Conservation (phyloP, 1,140 invertebrate species). For the Procambarus clarkii region DNA sequence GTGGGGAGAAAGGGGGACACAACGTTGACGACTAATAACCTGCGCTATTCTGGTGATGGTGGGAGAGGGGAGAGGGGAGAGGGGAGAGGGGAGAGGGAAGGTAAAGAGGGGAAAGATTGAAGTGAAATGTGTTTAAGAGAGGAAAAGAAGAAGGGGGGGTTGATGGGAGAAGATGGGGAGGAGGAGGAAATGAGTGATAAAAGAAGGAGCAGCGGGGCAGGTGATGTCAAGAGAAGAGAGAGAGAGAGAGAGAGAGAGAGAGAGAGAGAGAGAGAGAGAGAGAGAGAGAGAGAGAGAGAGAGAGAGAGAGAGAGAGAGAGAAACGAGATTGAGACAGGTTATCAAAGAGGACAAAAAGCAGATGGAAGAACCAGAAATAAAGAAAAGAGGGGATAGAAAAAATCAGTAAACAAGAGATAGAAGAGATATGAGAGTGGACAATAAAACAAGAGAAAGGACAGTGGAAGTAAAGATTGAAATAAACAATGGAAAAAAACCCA, state of each 20-base stretch:
- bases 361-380: too few species aligned
- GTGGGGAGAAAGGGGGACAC: background rate
- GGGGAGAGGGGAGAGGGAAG: background rate
- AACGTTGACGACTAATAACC: slow-evolving; percentile 19
- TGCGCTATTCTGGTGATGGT: background rate
- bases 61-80: background rate
- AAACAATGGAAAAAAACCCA: too few species aligned
- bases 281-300: background rate
- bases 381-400: too few species aligned
- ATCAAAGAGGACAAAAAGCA: background rate
- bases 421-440: too few species aligned
- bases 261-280: background rate
- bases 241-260: background rate
- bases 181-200: background rate
- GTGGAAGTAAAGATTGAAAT: too few species aligned
- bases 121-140: too few species aligned
- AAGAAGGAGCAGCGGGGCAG: background rate
- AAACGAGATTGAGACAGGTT: background rate
- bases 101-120: background rate
- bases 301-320: background rate
- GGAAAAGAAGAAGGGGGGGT: background rate
- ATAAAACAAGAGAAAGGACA: too few species aligned
- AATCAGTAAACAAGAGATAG: too few species aligned
- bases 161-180: background rate
- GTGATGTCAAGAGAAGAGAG: background rate